These are phyloP conservation scores for Crenichthys baileyi DNA, from an alignment of 2,797 vertebrate genomes.

Conservation along the genomic window DNA sequence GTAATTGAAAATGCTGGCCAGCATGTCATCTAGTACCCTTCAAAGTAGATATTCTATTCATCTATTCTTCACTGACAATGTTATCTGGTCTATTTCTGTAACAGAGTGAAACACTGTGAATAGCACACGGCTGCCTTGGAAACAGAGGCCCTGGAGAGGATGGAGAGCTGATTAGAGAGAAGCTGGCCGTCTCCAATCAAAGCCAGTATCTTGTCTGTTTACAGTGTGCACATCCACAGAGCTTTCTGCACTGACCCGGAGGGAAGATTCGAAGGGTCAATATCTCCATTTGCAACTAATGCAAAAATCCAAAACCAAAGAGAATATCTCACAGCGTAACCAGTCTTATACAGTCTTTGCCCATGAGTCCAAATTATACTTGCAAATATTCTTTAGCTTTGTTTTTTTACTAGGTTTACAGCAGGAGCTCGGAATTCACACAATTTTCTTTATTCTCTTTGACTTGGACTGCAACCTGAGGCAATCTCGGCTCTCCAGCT, in stretches of 20 bases:
- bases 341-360: background rate
- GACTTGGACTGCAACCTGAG: conserved; percentile 3
- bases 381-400: conserved; percentile 1
- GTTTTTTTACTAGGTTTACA: conserved; percentile 2
- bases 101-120: conserved; percentile 23
- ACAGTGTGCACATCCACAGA: conserved; percentile 17
- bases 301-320: conserved; percentile 1
- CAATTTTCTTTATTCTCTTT: background rate
- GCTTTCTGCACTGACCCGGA: conserved; percentile 11
- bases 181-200: conserved; percentile 41
- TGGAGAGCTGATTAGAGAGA: conserved; percentile 47
- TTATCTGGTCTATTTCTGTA: conserved; percentile 41
- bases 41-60: background rate
- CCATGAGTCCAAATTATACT: background rate
- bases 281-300: conserved; percentile 14
- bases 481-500: background rate
- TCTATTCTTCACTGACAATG: conserved; percentile 14
- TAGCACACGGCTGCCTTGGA: conserved; percentile 54
- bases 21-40: conserved; percentile 4
- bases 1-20: conserved; percentile 1
- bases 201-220: conserved; percentile 34
- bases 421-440: conserved; percentile 7
- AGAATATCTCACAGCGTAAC: background rate
- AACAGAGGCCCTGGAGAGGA: conserved; percentile 52
- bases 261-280: background rate